Evolutionary conservation across 2,113 vertebrate species (phyloP).

Genomic region (Siphamia tubifer): DNA sequence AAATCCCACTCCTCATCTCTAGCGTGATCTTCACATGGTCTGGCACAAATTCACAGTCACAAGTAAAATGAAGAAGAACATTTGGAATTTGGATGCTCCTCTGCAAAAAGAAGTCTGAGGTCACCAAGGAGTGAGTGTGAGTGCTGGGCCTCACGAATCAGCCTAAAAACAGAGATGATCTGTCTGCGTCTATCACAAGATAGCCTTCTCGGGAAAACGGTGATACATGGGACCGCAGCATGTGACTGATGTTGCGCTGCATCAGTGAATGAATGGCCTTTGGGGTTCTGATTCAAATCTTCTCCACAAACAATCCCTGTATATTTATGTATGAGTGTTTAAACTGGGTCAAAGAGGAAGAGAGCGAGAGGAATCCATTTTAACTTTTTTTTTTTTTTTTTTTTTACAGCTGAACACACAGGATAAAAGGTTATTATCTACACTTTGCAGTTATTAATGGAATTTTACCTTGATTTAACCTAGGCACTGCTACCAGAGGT

Average conservation of each 20-base stretch:
- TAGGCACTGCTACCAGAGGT: no score
- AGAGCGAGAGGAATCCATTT: slow-evolving; percentile 2
- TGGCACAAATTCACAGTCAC: slow-evolving; percentile 44
- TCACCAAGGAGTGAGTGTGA: slow-evolving; percentile 40
- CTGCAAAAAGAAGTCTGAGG: slow-evolving; percentile 1
- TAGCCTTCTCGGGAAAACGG: slow-evolving; percentile 7
- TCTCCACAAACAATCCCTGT: slow-evolving; percentile 15
- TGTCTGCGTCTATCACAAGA: slow-evolving; percentile 53
- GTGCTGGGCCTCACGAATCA: slow-evolving; percentile 25
- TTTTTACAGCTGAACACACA: no score
- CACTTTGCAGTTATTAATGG: no score
- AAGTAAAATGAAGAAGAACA: slow-evolving; percentile 9
- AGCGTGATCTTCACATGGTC: slow-evolving; percentile 41
- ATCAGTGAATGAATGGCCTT: slow-evolving; percentile 19
- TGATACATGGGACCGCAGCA: slow-evolving; percentile 37
- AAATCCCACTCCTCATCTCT: slow-evolving; percentile 22
- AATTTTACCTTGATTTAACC: no score
- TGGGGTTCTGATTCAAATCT: slow-evolving; percentile 31
- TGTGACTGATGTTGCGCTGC: slow-evolving; percentile 35
- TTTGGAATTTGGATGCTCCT: slow-evolving; percentile 1
- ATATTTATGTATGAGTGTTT: slow-evolving; percentile 1
- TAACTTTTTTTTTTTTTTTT: background rate
- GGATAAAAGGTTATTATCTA: no score
- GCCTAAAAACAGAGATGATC: slow-evolving; percentile 61
- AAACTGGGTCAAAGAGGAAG: background rate